Percentiles rank a stretch among this genome's conserved stretches.
These are phyloP conservation scores for Malaclemys terrapin DNA, from an alignment of 2,113 vertebrate species.

Conservation along the genomic window DNA sequence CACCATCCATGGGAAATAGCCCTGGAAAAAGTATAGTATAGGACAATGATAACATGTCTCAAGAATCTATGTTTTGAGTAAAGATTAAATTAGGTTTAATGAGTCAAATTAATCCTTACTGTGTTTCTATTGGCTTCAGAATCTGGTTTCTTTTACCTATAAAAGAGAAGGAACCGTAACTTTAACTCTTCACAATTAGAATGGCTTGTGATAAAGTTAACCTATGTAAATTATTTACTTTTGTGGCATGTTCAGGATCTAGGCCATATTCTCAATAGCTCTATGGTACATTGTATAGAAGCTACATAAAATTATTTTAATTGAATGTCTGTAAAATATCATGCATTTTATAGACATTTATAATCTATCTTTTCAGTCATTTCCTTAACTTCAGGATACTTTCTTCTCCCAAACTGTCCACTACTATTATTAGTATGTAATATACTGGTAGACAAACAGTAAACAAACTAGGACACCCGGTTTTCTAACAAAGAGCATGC, in stretches of 20 bases:
- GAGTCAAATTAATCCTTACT: not conserved
- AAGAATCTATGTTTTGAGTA: not conserved
- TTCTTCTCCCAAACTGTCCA: not conserved
- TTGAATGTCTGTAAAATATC: not conserved
- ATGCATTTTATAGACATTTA: constrained; percentile 1
- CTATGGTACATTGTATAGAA: not conserved
- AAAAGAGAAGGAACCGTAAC: not conserved
- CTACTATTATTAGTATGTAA: not conserved
- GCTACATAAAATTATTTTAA: not conserved
- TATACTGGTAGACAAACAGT: not conserved
- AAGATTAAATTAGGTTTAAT: not conserved
- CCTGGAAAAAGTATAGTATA: not conserved
- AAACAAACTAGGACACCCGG: not conserved
- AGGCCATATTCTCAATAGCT: not conserved
- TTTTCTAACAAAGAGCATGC: not conserved
- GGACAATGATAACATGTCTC: not conserved
- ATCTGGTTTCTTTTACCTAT: not conserved
- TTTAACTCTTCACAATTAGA: not conserved
- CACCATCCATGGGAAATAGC: not conserved
- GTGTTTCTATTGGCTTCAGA: not conserved
- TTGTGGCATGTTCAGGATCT: not conserved
- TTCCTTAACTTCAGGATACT: not conserved
- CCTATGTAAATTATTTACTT: not conserved
- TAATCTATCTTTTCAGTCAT: not conserved
- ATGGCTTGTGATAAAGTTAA: not conserved